These are phyloP conservation scores for Nipponia nippon DNA, from an alignment of 2,113 vertebrate genomes.

Conservation along the genomic window DNA sequence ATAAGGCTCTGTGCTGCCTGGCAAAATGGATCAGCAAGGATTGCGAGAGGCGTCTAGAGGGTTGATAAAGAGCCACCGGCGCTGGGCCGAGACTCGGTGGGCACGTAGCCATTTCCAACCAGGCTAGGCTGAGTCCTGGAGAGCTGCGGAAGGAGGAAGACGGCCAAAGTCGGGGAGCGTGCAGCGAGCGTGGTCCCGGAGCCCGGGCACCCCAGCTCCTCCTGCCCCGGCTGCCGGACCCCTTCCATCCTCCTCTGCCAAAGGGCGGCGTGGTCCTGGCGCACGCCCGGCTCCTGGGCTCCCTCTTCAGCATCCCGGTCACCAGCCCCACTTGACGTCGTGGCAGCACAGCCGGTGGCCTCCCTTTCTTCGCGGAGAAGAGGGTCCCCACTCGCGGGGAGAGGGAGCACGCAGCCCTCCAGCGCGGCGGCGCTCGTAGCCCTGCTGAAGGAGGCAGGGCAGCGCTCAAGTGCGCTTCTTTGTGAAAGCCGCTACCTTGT, in stretches of 20 bases:
- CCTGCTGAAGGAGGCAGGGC: neutral
- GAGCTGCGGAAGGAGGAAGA: neutral
- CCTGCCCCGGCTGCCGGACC: fast-evolving
- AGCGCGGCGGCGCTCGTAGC: fast-evolving
- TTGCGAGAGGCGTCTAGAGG: neutral
- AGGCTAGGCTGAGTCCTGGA: neutral
- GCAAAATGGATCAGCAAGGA: neutral
- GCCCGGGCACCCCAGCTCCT: neutral
- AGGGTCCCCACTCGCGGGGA: neutral
- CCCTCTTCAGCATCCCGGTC: neutral
- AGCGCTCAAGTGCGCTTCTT: fast-evolving
- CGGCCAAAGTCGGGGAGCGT: fast-evolving
- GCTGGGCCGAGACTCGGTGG: fast-evolving
- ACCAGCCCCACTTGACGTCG: fast-evolving
- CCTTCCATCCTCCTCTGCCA: neutral
- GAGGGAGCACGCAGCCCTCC: neutral
- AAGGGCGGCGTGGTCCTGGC: neutral
- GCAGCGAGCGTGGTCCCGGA: fast-evolving
- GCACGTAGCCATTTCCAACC: neutral
- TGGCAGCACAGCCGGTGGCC: neutral
- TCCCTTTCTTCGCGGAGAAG: neutral
- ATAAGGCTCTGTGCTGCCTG: neutral
- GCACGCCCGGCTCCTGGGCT: fast-evolving
- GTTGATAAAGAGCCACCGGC: neutral
- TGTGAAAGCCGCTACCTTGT: neutral